Evolutionary conservation across 1,140 invertebrate species (phyloP), one percentile per base, ranked within the genome.

Genomic region (Drosophila eugracilis): DNA sequence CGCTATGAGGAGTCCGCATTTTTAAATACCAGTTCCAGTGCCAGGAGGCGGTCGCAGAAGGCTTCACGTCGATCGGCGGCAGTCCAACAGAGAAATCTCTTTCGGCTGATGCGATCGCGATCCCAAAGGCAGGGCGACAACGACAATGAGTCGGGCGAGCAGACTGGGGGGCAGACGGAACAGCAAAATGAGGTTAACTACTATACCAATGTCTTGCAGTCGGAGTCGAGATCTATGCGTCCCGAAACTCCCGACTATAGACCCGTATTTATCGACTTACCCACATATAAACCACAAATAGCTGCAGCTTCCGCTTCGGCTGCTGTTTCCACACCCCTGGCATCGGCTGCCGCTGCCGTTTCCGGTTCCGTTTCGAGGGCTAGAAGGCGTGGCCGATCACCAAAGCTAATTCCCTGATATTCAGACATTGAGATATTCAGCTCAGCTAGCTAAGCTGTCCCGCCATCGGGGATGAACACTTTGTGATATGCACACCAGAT

Each of bases 221-320:
- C 73, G 2, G 84, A 91, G 36, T 86, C 90, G 22, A 67, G 90
- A 0, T 70, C 90, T 1, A 77, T 91, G 75, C 81, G 78, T 0
- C 90, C 90, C 4, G 90, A 90, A 53, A 52, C 73, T 36, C 88
- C 88, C 22, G 81, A 78, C 22, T 90, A 90, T 54, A 74, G 76
- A 26, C 76, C 83, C 4, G 78, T 91, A 4, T 91, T 90, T 39
- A 81, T 92, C 30, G 89, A 91, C 37, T 45, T 92, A 22, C 91
- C 91, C 37, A 92, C 91, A 4, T 92, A 89, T 44, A 69, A 78
- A 26, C 91, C 91, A 21, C 53, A 76, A 0, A 24, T 36, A 19
- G 15, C 30, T 7, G 22, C 47, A 4, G 0, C 26, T 22, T 37
- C 39, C 4, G 15, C 5, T 7, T 36, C 55, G 6, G 55, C 5